phyloP scores from a whole-genome alignment of 2,888 invertebrate genomes.

The Hymenopus coronatus region DNA sequence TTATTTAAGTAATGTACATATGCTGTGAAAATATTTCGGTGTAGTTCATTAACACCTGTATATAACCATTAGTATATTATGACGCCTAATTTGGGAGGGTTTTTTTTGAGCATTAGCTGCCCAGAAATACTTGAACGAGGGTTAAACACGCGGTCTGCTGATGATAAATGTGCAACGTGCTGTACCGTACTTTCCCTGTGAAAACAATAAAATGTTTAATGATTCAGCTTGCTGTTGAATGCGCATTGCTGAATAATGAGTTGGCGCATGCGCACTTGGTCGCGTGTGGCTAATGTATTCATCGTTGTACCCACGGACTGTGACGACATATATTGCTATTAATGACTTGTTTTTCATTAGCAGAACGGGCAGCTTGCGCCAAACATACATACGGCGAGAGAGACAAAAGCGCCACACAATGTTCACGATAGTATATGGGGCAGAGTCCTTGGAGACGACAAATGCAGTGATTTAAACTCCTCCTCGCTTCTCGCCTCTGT shows the following conservation, averaged over 20 bases:
- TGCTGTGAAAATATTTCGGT: too few species aligned
- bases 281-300: background rate
- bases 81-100: too few species aligned
- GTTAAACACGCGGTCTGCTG: background rate
- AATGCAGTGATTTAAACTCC: too few species aligned
- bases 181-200: background rate
- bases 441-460: too few species aligned
- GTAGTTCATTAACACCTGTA: too few species aligned
- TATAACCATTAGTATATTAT: too few species aligned
- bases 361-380: background rate
- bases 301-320: background rate
- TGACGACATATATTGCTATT: background rate
- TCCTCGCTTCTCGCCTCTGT: too few species aligned
- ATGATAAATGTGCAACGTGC: background rate
- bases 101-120: background rate
- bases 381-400: background rate
- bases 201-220: conserved; percentile 13
- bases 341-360: background rate
- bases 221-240: background rate
- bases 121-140: background rate
- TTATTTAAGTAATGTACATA: too few species aligned
- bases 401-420: too few species aligned
- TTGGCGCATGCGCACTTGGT: background rate
- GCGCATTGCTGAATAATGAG: conserved; percentile 4
- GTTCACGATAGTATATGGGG: too few species aligned